These are phyloP conservation scores for Sacculina carcini DNA, from an alignment of 2,888 invertebrate genomes.

Conservation along the genomic window DNA sequence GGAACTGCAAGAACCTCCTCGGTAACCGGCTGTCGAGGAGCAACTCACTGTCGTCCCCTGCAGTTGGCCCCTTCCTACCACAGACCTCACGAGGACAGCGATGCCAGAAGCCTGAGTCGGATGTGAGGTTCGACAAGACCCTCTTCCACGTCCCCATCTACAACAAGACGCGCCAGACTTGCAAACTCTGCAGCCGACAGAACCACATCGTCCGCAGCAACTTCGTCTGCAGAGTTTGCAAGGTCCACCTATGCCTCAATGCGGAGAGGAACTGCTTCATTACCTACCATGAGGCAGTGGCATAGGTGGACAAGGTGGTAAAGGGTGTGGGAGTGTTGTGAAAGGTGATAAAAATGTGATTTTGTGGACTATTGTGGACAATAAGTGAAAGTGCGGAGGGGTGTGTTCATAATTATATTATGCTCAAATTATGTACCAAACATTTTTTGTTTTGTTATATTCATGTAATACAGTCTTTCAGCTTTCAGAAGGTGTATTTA, in stretches of 20 bases:
- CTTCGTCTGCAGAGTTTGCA: constrained; percentile 4
- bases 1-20: too few species aligned
- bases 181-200: constrained; percentile 7
- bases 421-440: too few species aligned
- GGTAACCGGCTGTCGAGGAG: not conserved
- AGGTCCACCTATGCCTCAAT: constrained; percentile 7
- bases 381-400: not conserved
- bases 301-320: not conserved
- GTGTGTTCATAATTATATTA: too few species aligned
- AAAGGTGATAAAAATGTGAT: not conserved
- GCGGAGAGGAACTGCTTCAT: constrained; percentile 5
- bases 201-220: not conserved
- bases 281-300: constrained; percentile 3
- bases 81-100: not conserved
- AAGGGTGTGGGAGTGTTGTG: not conserved
- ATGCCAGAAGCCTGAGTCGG: not conserved
- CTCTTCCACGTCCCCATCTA: constrained; percentile 4
- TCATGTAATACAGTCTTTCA: too few species aligned
- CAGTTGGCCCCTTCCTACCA: too few species aligned
- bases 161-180: constrained; percentile 1
- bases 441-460: too few species aligned
- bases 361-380: too few species aligned
- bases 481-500: too few species aligned
- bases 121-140: constrained; percentile 1
- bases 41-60: not conserved